Conservation (phyloP, 1,140 invertebrate genomes). For the Bombus fervidus region DNA sequence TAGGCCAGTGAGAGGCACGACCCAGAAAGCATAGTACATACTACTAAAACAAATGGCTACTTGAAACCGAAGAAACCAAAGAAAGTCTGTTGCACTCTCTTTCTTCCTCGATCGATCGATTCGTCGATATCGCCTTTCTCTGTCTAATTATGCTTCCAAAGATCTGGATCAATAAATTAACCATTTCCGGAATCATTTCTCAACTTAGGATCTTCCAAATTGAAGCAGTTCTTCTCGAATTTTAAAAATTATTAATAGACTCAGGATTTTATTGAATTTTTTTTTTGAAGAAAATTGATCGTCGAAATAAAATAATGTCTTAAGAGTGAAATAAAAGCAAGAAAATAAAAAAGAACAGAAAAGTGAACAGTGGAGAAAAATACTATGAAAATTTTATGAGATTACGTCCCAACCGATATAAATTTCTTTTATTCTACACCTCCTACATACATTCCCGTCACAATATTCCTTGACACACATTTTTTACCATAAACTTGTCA, state of each 20-base stretch:
- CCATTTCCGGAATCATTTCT: no score
- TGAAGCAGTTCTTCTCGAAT: no score
- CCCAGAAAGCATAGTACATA: constrained; percentile 63
- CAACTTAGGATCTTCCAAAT: no score
- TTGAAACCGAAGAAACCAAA: constrained; percentile 57
- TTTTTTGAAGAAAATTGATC: no score
- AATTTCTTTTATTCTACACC: not conserved
- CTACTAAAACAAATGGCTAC: constrained; percentile 43
- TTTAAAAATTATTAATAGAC: not conserved
- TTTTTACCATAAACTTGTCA: not conserved
- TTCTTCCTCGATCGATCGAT: constrained; percentile 37
- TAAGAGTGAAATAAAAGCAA: no score
- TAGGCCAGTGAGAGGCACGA: constrained; percentile 74
- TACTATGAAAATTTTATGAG: not conserved
- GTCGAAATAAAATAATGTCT: no score
- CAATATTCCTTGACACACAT: not conserved
- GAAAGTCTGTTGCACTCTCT: constrained; percentile 61
- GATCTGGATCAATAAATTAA: not conserved
- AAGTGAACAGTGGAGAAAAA: no score
- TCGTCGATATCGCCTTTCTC: constrained; percentile 33
- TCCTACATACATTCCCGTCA: not conserved
- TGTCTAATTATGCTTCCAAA: not conserved
- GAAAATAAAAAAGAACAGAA: no score
- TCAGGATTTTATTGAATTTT: no score
- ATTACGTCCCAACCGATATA: not conserved